These are phyloP conservation scores for Hypocryptadius cinnamomeus DNA, from an alignment of 2,113 vertebrate genomes.

Conservation along the genomic window DNA sequence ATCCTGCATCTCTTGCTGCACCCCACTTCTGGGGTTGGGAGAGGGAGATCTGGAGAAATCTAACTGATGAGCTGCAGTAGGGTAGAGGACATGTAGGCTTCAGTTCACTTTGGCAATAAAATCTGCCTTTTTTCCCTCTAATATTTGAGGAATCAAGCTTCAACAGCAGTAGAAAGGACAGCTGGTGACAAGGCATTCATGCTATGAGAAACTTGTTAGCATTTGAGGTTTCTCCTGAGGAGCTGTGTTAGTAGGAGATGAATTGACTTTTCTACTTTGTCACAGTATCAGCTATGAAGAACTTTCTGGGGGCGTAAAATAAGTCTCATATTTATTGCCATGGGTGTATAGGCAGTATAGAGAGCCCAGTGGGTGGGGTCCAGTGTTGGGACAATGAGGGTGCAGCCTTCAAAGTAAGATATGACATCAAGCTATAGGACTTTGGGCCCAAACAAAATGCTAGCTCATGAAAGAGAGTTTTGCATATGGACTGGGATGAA, in stretches of 20 bases:
- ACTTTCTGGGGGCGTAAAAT: background rate
- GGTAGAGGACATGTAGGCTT: background rate
- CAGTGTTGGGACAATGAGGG: background rate
- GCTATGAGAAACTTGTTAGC: conserved; percentile 3
- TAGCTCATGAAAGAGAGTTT: background rate
- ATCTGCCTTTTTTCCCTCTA: background rate
- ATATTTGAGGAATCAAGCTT: background rate
- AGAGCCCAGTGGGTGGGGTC: background rate
- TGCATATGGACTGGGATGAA: background rate
- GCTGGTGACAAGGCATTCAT: background rate
- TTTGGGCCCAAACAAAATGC: background rate
- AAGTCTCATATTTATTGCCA: background rate
- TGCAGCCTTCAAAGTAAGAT: background rate
- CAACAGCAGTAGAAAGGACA: background rate
- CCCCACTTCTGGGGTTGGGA: background rate
- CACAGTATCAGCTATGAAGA: background rate
- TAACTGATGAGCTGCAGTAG: background rate
- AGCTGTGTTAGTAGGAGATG: background rate
- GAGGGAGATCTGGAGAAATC: background rate
- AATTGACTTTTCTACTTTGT: background rate
- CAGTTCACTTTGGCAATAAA: background rate
- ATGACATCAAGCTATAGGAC: background rate
- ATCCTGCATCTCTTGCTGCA: background rate
- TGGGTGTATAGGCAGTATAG: background rate
- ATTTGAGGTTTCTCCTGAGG: background rate